phyloP scores from a whole-genome alignment of 2,888 invertebrate genomes.

The Caenorhabditis sinica region DNA sequence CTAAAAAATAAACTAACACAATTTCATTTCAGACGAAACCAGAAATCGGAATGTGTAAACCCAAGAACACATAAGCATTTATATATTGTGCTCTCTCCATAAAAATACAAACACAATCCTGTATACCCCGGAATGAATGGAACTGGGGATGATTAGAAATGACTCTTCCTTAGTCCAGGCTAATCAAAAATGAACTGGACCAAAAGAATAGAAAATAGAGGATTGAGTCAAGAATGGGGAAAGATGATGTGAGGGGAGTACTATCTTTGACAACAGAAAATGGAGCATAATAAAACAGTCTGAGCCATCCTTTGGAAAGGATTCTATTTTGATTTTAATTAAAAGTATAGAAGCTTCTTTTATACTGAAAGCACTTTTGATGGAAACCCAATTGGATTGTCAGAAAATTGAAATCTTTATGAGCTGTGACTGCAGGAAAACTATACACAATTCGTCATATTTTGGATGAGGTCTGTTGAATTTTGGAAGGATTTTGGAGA shows the following conservation, averaged over 20 bases:
- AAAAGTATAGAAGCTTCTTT: conserved; percentile 28
- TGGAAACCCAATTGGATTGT: background rate
- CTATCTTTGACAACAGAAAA: conserved; percentile 42
- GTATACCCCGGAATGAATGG: too few relatives aligned
- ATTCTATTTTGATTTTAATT: conserved; percentile 40
- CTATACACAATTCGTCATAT: conserved; percentile 1
- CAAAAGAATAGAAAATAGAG: conserved; percentile 15
- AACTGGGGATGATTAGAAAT: conserved; percentile 37
- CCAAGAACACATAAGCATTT: background rate
- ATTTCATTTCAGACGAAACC: background rate
- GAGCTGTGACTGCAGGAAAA: conserved; percentile 23
- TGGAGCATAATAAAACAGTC: conserved; percentile 51
- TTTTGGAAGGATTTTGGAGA: background rate
- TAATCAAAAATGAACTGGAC: conserved; percentile 38
- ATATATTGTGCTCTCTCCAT: background rate
- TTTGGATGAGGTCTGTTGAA: conserved; percentile 23
- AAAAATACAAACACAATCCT: conserved; percentile 33
- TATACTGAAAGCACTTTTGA: conserved; percentile 20
- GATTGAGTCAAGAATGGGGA: conserved; percentile 33
- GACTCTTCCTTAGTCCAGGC: conserved; percentile 23
- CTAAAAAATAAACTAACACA: background rate
- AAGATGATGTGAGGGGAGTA: conserved; percentile 37
- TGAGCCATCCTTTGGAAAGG: conserved; percentile 26
- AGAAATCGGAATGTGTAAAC: conserved; percentile 16
- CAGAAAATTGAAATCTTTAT: conserved; percentile 22